phyloP scores from a whole-genome alignment of 2,797 vertebrate genomes.

The Hydrophis major region DNA sequence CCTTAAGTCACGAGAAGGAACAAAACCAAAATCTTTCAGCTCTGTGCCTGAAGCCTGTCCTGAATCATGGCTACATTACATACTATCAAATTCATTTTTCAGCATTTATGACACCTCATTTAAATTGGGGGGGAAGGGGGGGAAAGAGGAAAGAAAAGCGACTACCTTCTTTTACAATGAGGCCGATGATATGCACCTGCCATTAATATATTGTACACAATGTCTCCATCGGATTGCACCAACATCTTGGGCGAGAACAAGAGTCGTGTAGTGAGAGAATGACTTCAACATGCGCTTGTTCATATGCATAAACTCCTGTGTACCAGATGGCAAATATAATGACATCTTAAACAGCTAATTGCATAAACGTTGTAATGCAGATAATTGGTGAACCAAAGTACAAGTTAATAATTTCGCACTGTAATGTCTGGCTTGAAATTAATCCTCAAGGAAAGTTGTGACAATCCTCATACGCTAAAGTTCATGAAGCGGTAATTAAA shows the following conservation, averaged over 20 bases:
- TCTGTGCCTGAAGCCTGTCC: conserved; percentile 58
- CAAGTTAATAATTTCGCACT: conserved; percentile 81
- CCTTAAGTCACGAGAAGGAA: conserved; percentile 50
- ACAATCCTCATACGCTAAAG: conserved; percentile 77
- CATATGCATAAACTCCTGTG: conserved; percentile 80
- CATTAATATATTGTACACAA: conserved; percentile 73
- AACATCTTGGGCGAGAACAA: conserved; percentile 78
- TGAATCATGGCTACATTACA: conserved; percentile 68
- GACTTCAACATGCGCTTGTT: conserved; percentile 76
- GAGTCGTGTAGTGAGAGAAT: conserved; percentile 79
- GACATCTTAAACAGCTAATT: conserved; percentile 82
- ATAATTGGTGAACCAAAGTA: conserved; percentile 80
- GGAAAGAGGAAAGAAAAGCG: conserved; percentile 61
- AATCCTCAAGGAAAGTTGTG: conserved; percentile 82
- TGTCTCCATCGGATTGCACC: conserved; percentile 77
- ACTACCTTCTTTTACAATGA: conserved; percentile 75
- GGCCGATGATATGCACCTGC: conserved; percentile 79
- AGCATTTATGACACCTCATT: conserved; percentile 72
- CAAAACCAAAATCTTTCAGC: conserved; percentile 53
- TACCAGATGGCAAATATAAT: conserved; percentile 84
- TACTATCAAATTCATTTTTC: conserved; percentile 74
- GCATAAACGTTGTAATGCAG: conserved; percentile 81
- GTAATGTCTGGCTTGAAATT: conserved; percentile 77
- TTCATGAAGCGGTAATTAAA: conserved; percentile 81
- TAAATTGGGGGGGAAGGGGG: conserved; percentile 47